Conservation (phyloP, 2,888 invertebrate species). For the Scaptomyza parva region DNA sequence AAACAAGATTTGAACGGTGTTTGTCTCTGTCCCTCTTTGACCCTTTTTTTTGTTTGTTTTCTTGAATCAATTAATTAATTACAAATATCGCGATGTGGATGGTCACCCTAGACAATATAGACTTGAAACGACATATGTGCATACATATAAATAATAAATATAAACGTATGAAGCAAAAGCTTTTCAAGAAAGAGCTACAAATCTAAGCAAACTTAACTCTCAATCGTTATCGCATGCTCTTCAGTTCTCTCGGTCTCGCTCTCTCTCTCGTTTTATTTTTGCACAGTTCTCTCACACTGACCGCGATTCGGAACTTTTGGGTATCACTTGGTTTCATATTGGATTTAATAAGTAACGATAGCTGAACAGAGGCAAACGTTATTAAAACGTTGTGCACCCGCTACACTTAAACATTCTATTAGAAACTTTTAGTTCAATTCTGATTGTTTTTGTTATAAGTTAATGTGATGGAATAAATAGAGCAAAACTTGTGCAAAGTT, state of each 20-base stretch:
- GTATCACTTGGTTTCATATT: constrained; percentile 6
- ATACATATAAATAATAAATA: too few species aligned
- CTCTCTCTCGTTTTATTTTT: neutral
- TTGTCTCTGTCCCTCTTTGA: too few species aligned
- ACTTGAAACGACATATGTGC: too few species aligned
- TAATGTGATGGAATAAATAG: constrained; percentile 13
- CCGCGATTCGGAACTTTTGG: constrained; percentile 40
- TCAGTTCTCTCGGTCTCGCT: too few species aligned
- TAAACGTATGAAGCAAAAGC: too few species aligned
- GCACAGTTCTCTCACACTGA: constrained; percentile 6
- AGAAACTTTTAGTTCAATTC: constrained; percentile 15
- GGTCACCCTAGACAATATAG: too few species aligned
- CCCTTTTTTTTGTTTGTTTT: too few species aligned
- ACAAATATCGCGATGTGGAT: too few species aligned
- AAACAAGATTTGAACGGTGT: too few species aligned
- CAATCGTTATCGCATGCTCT: neutral
- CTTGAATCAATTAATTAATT: too few species aligned
- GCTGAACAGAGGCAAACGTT: constrained; percentile 38
- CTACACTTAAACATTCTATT: constrained; percentile 5
- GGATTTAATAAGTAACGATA: constrained; percentile 45
- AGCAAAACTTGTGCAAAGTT: constrained; percentile 24
- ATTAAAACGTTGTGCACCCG: constrained; percentile 10
- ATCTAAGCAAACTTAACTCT: neutral
- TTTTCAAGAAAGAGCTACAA: too few species aligned
- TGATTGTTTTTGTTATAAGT: constrained; percentile 12